A percentile compares a stretch with the other conserved stretches of the same genome.
Conservation (phyloP, 37 sponge, comb jelly and placozoan genomes). For the Tethya wilhelma region DNA sequence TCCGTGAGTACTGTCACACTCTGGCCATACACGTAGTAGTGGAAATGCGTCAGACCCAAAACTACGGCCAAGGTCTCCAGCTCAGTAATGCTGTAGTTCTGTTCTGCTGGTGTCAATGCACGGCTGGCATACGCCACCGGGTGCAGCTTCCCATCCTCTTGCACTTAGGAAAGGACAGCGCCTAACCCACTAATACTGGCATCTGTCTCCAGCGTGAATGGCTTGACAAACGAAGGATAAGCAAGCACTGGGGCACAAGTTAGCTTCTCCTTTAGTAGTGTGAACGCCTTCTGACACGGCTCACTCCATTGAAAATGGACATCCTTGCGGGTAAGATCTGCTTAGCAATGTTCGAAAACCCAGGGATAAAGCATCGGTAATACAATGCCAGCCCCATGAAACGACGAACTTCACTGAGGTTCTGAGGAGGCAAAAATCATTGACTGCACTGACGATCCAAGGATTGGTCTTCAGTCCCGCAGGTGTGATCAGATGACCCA, state of each 20-base stretch:
- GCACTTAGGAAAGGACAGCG: slow-evolving; percentile 47
- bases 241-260: slow-evolving; percentile 53
- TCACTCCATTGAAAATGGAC: slow-evolving; percentile 13
- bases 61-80: slow-evolving; percentile 73
- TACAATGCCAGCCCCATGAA: slow-evolving; percentile 48
- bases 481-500: slow-evolving; percentile 52
- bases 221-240: slow-evolving; percentile 20
- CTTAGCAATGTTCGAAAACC: slow-evolving; percentile 17
- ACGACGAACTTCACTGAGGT: slow-evolving; percentile 12
- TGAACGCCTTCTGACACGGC: neutral
- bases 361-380: slow-evolving; percentile 16
- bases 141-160: slow-evolving; percentile 29
- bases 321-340: slow-evolving; percentile 29
- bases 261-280: too few relatives aligned
- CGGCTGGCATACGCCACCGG: slow-evolving; percentile 64
- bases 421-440: slow-evolving; percentile 13
- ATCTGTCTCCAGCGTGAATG: slow-evolving; percentile 55
- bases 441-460: slow-evolving; percentile 3
- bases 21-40: slow-evolving; percentile 49
- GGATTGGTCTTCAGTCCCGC: neutral
- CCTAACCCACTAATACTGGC: slow-evolving; percentile 49
- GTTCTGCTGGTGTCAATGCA: slow-evolving; percentile 36
- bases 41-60: slow-evolving; percentile 57
- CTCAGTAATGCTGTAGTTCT: slow-evolving; percentile 60
- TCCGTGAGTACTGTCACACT: slow-evolving; percentile 52